Conservation (phyloP, 2,888 invertebrate genomes). For the Tetrapedia diversipes region DNA sequence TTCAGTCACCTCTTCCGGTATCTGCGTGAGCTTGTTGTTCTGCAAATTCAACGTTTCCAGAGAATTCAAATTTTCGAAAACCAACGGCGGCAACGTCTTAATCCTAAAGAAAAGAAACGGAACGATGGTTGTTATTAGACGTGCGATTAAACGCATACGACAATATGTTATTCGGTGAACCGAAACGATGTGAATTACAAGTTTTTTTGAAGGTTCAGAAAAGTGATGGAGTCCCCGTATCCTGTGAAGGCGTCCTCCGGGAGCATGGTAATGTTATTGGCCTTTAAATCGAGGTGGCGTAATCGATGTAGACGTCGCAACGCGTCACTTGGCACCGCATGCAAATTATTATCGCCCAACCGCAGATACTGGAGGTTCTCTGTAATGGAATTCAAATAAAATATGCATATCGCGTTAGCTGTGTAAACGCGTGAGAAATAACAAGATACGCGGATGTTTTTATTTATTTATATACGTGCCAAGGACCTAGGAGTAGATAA, state of each 20-base stretch:
- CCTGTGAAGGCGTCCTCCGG: constrained; percentile 94
- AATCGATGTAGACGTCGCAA: constrained; percentile 92
- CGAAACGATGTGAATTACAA: constrained; percentile 86
- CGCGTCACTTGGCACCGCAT: constrained; percentile 93
- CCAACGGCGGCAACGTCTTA: constrained; percentile 90
- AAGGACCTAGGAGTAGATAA: no score
- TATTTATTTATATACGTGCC: no score
- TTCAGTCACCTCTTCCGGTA: constrained; percentile 94
- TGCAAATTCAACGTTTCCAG: constrained; percentile 94
- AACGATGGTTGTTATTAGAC: neutral
- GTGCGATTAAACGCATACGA: neutral
- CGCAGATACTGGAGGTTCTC: constrained; percentile 95
- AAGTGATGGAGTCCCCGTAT: constrained; percentile 96
- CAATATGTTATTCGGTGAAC: neutral
- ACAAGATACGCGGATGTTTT: no score
- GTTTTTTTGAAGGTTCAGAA: constrained; percentile 95
- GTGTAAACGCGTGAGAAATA: no score
- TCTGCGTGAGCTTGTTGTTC: constrained; percentile 92
- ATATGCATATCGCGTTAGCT: no score
- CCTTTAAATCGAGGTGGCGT: constrained; percentile 93
- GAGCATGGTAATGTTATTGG: constrained; percentile 93
- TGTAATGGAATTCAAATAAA: constrained; percentile 80
- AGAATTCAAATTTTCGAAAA: constrained; percentile 94
- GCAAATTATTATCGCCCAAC: constrained; percentile 94
- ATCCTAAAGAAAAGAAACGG: constrained; percentile 85